These are phyloP conservation scores for Phenganax subtilis DNA, from an alignment of 92 coral and sea anemone genomes.

Conservation along the genomic window DNA sequence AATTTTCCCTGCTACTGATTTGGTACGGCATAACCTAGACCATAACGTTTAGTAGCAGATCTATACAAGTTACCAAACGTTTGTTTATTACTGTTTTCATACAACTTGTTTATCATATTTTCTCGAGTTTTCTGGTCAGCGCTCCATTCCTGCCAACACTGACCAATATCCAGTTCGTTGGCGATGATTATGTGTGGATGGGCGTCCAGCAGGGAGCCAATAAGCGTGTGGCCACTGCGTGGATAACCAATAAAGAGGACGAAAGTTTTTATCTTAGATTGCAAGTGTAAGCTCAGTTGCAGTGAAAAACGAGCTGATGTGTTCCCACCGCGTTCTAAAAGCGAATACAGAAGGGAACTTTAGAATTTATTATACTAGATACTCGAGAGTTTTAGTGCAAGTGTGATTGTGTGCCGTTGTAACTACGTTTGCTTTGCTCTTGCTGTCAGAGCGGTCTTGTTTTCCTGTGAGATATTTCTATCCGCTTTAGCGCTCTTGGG, in stretches of 20 bases:
- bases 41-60: conserved; percentile 27
- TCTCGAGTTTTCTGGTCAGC: conserved; percentile 63
- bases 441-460: too few relatives aligned
- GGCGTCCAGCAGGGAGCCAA: conserved; percentile 90
- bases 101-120: conserved; percentile 77
- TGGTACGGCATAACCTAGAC: conserved; percentile 63
- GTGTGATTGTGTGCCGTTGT: too few relatives aligned
- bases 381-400: too few relatives aligned
- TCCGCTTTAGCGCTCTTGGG: too few relatives aligned
- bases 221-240: conserved; percentile 88
- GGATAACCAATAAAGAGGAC: conserved; percentile 85
- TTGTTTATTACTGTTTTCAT: conserved; percentile 63
- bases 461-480: too few relatives aligned
- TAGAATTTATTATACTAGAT: too few relatives aligned
- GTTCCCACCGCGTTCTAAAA: too few relatives aligned
- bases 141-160: conserved; percentile 73
- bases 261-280: conserved; percentile 63
- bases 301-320: too few relatives aligned
- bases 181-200: conserved; percentile 88
- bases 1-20: conserved; percentile 87
- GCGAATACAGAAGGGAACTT: too few relatives aligned
- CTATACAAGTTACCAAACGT: conserved; percentile 52
- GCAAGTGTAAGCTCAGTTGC: conserved; percentile 39
- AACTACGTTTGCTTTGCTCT: too few relatives aligned
- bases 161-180: conserved; percentile 75